Percentiles rank a stretch among this genome's conserved stretches.
Conservation (phyloP, 2,888 invertebrate genomes). For the Synanthedon myopaeformis region DNA sequence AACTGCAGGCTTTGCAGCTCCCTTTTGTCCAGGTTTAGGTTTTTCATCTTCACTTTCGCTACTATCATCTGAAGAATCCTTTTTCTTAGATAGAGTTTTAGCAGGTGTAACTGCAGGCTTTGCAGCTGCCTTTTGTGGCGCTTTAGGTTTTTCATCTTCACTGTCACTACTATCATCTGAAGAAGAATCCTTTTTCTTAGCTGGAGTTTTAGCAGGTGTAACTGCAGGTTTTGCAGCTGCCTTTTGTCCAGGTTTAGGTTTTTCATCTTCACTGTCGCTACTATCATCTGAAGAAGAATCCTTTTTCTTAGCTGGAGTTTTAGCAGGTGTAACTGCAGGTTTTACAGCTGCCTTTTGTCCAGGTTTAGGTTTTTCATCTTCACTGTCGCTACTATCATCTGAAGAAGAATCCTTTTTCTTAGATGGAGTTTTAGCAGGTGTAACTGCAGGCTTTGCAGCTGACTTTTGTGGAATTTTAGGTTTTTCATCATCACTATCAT, state of each 20-base stretch:
- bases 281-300: constrained; percentile 27
- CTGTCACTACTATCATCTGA: neutral
- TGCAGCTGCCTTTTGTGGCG: constrained; percentile 8
- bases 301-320: constrained; percentile 16
- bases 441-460: constrained; percentile 6
- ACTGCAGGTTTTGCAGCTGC: constrained; percentile 11
- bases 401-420: constrained; percentile 37
- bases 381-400: constrained; percentile 21
- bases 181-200: constrained; percentile 20
- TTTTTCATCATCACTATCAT: constrained; percentile 43
- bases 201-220: constrained; percentile 11
- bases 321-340: constrained; percentile 12
- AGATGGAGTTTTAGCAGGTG: constrained; percentile 13
- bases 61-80: constrained; percentile 17
- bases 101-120: constrained; percentile 8
- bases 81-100: constrained; percentile 6
- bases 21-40: neutral
- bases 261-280: constrained; percentile 24
- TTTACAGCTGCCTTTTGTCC: neutral
- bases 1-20: constrained; percentile 9
- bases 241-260: constrained; percentile 13
- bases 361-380: constrained; percentile 8
- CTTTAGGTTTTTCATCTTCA: constrained; percentile 7
- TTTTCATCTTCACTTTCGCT: constrained; percentile 3
- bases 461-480: constrained; percentile 9